phyloP scores from a whole-genome alignment of 2,113 vertebrate genomes.

The Laticauda laticaudata region DNA sequence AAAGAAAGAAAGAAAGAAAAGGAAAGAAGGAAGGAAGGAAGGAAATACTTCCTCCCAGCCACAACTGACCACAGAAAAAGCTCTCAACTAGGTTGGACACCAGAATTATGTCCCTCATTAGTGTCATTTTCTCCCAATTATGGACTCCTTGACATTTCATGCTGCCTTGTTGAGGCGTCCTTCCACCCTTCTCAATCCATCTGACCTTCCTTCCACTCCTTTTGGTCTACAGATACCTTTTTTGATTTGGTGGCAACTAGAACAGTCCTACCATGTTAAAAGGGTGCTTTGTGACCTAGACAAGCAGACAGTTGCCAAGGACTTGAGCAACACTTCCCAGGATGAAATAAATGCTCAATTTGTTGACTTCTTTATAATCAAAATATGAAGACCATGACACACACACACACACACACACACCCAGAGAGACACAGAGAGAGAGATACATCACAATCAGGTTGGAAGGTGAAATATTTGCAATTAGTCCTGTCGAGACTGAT shows the following conservation, averaged over 20 bases:
- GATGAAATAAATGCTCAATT: neutral
- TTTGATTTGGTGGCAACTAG: neutral
- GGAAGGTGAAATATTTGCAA: slow-evolving; percentile 21
- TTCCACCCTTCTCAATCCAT: neutral
- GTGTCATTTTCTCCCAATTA: neutral
- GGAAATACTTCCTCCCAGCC: neutral
- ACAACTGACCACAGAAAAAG: neutral
- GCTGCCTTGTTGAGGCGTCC: neutral
- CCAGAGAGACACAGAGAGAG: neutral
- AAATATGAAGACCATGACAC: neutral
- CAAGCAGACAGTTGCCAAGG: neutral
- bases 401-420: neutral
- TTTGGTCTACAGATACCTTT: neutral
- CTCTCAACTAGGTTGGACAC: neutral
- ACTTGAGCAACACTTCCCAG: neutral
- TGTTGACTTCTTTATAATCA: neutral
- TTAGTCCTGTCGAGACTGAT: slow-evolving; percentile 24
- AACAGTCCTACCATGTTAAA: neutral
- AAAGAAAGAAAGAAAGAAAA: too few species aligned
- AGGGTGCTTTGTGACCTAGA: neutral
- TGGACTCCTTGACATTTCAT: neutral
- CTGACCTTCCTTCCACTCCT: neutral
- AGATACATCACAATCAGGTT: neutral
- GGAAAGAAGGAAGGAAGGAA: too few species aligned
- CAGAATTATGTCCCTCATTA: neutral